A percentile compares a stretch with the other conserved stretches of the same genome.
Conservation (phyloP, 2,888 invertebrate genomes). For the Aquatica leii region DNA sequence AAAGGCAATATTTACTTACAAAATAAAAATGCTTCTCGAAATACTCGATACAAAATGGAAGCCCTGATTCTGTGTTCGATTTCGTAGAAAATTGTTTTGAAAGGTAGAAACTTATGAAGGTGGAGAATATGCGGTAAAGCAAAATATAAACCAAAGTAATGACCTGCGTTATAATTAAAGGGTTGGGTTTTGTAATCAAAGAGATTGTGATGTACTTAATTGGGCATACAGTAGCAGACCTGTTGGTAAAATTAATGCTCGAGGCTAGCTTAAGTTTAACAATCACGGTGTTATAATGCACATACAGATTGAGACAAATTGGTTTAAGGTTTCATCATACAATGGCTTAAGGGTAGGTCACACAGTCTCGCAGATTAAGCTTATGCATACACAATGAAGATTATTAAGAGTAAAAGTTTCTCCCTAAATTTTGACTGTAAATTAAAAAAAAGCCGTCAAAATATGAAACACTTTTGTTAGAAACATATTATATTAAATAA, state of each 20-base stretch:
- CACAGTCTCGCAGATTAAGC: slow-evolving; percentile 21
- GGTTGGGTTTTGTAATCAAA: slow-evolving; percentile 10
- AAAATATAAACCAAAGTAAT: slow-evolving; percentile 11
- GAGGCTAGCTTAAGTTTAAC: slow-evolving; percentile 30
- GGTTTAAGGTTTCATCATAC: slow-evolving; percentile 31
- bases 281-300: slow-evolving; percentile 30
- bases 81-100: slow-evolving; percentile 16
- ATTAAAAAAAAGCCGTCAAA: too few species aligned
- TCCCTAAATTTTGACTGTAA: neutral
- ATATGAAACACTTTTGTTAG: too few species aligned
- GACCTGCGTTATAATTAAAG: slow-evolving; percentile 3
- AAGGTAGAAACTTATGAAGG: neutral
- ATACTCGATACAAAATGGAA: slow-evolving; percentile 26
- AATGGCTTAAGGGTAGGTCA: slow-evolving; percentile 24
- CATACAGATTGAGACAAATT: slow-evolving; percentile 34
- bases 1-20: slow-evolving; percentile 30
- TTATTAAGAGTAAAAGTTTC: slow-evolving; percentile 18
- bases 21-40: slow-evolving; percentile 25
- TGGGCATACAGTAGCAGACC: slow-evolving; percentile 26
- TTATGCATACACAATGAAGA: slow-evolving; percentile 29
- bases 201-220: slow-evolving; percentile 21
- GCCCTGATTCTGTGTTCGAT: slow-evolving; percentile 24
- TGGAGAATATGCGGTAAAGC: slow-evolving; percentile 8
- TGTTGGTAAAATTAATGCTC: slow-evolving; percentile 29
- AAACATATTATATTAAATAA: neutral